Evolutionary conservation across 2,888 invertebrate genomes (phyloP).

Genomic region (Anarsia innoxiella): DNA sequence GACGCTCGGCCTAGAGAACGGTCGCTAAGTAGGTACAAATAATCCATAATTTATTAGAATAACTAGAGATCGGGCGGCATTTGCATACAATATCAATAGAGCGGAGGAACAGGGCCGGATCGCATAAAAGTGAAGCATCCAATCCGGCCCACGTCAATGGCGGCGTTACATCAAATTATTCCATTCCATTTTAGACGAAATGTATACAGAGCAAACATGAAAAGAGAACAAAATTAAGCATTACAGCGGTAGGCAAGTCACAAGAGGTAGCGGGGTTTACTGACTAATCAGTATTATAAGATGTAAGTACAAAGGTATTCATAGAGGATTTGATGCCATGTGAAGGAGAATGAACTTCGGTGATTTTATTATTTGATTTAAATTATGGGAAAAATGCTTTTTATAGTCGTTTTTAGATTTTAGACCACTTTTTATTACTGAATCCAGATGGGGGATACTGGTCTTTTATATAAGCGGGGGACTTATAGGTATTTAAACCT

Average conservation of each 20-base stretch:
- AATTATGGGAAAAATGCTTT: too few relatives aligned
- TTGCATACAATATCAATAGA: conserved; percentile 40
- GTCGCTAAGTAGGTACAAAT: conserved; percentile 33
- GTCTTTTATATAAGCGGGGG: too few relatives aligned
- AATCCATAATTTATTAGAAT: conserved; percentile 40
- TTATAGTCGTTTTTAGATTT: too few relatives aligned
- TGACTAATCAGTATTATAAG: too few relatives aligned
- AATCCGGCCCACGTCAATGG: conserved; percentile 49
- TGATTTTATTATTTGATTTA: too few relatives aligned
- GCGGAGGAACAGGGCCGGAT: conserved; percentile 20
- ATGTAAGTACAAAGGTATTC: too few relatives aligned
- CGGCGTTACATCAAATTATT: conserved; percentile 61
- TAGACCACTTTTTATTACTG: too few relatives aligned
- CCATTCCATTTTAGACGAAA: conserved; percentile 68
- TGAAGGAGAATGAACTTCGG: too few relatives aligned
- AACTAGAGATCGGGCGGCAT: conserved; percentile 30
- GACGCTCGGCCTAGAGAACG: conserved; percentile 21
- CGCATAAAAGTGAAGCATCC: conserved; percentile 36
- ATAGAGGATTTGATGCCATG: too few relatives aligned
- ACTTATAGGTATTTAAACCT: too few relatives aligned
- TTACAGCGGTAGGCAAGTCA: conserved; percentile 32
- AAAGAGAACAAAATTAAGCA: conserved; percentile 71
- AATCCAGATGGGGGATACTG: too few relatives aligned
- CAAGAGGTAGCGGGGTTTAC: conserved; percentile 28
- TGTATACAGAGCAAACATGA: conserved; percentile 72